Conservation (phyloP, 2,888 invertebrate species). For the Pyrgus malvae region DNA sequence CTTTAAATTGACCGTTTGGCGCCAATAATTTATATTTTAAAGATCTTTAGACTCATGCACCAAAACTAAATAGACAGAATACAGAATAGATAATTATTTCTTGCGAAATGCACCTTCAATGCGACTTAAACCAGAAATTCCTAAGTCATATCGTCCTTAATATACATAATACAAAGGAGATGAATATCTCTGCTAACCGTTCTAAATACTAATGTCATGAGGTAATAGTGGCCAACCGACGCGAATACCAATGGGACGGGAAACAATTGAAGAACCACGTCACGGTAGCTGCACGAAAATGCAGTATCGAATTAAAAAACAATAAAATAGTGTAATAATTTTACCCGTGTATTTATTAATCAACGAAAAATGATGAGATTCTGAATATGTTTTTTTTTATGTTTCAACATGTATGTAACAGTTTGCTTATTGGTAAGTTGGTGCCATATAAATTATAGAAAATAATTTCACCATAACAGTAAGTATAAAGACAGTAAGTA, state of each 20-base stretch:
- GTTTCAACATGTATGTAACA: too few species aligned
- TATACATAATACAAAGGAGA: constrained; percentile 28
- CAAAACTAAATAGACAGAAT: neutral
- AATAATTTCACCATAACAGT: too few species aligned
- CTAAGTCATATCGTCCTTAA: constrained; percentile 26
- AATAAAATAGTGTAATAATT: too few species aligned
- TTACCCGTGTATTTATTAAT: too few species aligned
- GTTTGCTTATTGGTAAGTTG: too few species aligned
- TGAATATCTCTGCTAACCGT: constrained; percentile 25
- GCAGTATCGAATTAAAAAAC: neutral
- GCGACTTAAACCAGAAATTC: constrained; percentile 19
- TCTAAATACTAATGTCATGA: constrained; percentile 29
- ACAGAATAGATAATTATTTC: neutral
- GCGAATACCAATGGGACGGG: constrained; percentile 22
- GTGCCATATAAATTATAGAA: too few species aligned
- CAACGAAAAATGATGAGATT: too few species aligned
- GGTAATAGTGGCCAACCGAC: constrained; percentile 24
- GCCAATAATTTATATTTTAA: too few species aligned
- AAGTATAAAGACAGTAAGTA: too few species aligned
- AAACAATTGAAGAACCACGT: constrained; percentile 17
- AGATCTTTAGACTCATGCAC: neutral
- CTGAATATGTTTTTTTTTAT: too few species aligned
- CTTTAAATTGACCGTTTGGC: too few species aligned
- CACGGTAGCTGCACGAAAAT: constrained; percentile 14
- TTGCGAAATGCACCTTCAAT: constrained; percentile 13